These are phyloP conservation scores for Nothoprocta pentlandii DNA, from an alignment of 2,113 vertebrate species.

Conservation along the genomic window DNA sequence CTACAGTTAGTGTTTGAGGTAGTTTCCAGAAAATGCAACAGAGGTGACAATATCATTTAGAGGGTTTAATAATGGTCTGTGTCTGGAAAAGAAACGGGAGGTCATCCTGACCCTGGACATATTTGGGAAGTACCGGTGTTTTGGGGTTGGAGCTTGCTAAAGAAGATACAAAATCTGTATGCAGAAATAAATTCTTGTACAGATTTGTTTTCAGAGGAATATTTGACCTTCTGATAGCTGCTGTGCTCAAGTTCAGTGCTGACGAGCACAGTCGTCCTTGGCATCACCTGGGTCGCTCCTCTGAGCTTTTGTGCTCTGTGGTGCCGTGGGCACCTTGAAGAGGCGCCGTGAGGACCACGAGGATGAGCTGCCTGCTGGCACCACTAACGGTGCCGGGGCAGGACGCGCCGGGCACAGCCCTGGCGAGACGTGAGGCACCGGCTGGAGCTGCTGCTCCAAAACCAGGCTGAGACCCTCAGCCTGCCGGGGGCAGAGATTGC, in stretches of 20 bases:
- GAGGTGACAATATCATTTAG: rapidly evolving
- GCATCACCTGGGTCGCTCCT: neutral
- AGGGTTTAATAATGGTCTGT: rapidly evolving
- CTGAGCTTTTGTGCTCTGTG: rapidly evolving
- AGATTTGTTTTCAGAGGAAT: neutral
- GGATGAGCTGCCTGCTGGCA: rapidly evolving
- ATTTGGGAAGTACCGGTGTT: neutral
- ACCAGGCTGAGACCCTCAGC: neutral
- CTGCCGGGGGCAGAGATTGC: too few species aligned
- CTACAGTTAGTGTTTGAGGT: neutral
- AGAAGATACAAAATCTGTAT: neutral
- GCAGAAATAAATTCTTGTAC: neutral
- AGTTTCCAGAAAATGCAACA: neutral
- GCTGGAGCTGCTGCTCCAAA: neutral
- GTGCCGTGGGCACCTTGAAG: neutral
- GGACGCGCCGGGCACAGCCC: too few species aligned
- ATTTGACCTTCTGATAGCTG: neutral
- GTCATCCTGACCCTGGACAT: rapidly evolving
- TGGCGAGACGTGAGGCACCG: too few species aligned
- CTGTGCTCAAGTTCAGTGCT: neutral
- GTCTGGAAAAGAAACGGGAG: neutral
- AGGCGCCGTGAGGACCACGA: neutral
- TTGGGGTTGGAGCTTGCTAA: neutral
- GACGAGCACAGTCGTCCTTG: neutral
- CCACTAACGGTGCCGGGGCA: neutral